Conservation (phyloP, 2,113 vertebrate species). For the Leucosticte australis region DNA sequence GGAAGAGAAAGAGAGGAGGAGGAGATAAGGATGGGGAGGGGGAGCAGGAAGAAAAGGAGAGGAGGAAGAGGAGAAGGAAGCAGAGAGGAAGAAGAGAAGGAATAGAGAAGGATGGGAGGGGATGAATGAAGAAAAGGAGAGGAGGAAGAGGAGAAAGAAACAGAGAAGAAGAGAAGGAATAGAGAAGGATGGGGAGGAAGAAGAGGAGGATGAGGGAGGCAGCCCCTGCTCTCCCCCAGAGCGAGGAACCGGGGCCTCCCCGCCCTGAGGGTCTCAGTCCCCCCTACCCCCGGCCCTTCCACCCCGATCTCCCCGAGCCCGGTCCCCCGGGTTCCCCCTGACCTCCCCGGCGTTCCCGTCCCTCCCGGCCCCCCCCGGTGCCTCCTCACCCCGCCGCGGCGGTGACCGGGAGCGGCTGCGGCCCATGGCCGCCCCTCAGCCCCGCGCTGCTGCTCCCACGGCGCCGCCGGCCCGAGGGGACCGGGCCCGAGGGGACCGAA, state of each 20-base stretch:
- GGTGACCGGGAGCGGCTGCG: constrained; percentile 28
- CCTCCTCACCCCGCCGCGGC: not conserved
- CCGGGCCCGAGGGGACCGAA: too few relatives aligned
- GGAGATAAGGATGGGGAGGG: not conserved
- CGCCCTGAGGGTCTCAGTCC: not conserved
- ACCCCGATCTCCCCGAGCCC: not conserved
- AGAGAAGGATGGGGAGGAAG: not conserved
- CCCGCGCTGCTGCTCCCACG: not conserved
- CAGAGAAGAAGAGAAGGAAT: too few relatives aligned
- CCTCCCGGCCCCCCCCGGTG: too few relatives aligned
- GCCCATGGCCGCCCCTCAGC: not conserved
- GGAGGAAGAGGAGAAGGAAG: not conserved
- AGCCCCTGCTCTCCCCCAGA: not conserved
- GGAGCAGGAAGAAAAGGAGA: too few relatives aligned
- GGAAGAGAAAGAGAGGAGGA: too few relatives aligned
- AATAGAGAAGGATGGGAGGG: not conserved
- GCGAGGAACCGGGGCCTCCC: not conserved
- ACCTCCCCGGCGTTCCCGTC: not conserved
- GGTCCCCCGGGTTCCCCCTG: not conserved
- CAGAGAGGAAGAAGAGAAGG: too few relatives aligned
- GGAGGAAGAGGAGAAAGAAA: not conserved
- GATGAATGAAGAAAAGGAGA: not conserved
- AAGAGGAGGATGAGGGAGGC: not conserved
- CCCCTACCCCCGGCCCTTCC: not conserved
- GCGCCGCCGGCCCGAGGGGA: not conserved